Conservation (phyloP, 1,140 invertebrate species). For the Cyphomyrmex costatus region DNA sequence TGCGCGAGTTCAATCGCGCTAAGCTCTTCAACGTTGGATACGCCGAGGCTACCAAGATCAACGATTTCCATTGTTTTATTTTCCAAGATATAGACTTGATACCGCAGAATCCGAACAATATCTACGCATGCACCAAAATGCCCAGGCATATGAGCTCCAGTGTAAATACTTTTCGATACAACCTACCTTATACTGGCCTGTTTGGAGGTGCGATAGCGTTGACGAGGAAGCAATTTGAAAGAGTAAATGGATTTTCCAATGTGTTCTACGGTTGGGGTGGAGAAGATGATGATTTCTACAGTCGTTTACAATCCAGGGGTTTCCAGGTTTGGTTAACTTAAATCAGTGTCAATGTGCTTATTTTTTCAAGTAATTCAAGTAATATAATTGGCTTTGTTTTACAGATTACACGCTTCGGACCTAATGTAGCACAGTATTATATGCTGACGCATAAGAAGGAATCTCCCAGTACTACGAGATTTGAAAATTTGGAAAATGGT, state of each 20-base stretch:
- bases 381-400: slow-evolving; percentile 64
- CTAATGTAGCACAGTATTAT: slow-evolving; percentile 91
- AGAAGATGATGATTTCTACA: slow-evolving; percentile 96
- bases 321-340: slow-evolving; percentile 76
- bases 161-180: slow-evolving; percentile 95
- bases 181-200: slow-evolving; percentile 91
- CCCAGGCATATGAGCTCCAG: slow-evolving; percentile 97
- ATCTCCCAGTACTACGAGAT: slow-evolving; percentile 88
- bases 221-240: slow-evolving; percentile 90
- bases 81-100: slow-evolving; percentile 98
- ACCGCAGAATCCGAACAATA: slow-evolving; percentile 95
- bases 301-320: slow-evolving; percentile 83
- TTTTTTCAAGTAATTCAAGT: background rate
- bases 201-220: slow-evolving; percentile 94
- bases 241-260: slow-evolving; percentile 97
- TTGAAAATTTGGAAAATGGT: slow-evolving; percentile 88
- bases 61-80: slow-evolving; percentile 95
- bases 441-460: slow-evolving; percentile 92
- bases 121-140: slow-evolving; percentile 95
- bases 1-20: slow-evolving; percentile 95
- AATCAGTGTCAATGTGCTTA: background rate
- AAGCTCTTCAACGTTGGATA: slow-evolving; percentile 98
- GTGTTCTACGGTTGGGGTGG: slow-evolving; percentile 95
- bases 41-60: slow-evolving; percentile 90
- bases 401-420: slow-evolving; percentile 91